phyloP scores from a whole-genome alignment of 2,113 vertebrate genomes.

The Taxidea taxus region DNA sequence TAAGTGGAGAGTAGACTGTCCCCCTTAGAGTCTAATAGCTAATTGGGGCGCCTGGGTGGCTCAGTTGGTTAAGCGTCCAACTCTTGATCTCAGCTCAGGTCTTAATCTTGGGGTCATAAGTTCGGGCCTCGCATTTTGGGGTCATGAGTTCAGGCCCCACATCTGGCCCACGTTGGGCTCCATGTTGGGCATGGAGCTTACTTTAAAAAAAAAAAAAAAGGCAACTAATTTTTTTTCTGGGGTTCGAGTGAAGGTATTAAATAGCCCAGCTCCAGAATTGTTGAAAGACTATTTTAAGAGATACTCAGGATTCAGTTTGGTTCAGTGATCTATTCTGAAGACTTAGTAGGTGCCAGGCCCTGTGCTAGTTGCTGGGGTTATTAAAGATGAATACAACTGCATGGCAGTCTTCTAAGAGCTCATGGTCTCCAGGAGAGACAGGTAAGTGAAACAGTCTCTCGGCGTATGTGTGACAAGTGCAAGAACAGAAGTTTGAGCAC shows the following conservation, averaged over 20 bases:
- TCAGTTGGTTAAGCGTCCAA: neutral
- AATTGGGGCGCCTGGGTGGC: neutral
- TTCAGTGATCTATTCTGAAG: neutral
- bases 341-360: neutral
- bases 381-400: neutral
- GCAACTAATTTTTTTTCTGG: neutral
- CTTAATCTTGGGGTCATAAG: neutral
- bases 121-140: neutral
- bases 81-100: neutral
- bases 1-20: neutral
- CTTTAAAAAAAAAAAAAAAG: neutral
- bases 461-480: neutral
- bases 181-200: neutral
- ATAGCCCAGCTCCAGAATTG: neutral
- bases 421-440: neutral
- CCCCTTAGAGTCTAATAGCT: neutral
- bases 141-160: neutral
- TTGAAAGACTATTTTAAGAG: neutral
- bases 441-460: neutral
- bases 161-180: neutral
- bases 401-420: neutral
- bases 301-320: neutral
- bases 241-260: neutral
- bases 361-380: neutral
- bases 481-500: neutral